phyloP scores from a whole-genome alignment of 2,113 vertebrate species.

The Anseranas semipalmata region DNA sequence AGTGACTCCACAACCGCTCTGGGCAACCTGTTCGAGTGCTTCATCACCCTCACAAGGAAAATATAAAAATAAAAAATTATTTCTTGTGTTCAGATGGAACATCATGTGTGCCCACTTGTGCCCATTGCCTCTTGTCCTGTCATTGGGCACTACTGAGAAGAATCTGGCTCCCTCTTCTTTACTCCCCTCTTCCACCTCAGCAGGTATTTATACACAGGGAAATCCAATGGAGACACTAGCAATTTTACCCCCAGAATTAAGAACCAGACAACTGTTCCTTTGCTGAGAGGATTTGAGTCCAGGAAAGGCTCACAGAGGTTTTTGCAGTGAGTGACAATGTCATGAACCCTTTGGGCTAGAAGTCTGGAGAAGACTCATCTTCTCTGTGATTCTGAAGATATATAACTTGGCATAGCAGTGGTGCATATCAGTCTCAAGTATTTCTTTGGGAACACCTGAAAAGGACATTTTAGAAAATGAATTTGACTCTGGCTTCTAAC shows the following conservation, averaged over 20 bases:
- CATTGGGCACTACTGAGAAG: neutral
- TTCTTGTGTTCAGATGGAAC: neutral
- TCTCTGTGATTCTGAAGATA: neutral
- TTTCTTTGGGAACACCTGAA: constrained; percentile 9
- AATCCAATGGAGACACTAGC: neutral
- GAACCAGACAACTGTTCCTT: neutral
- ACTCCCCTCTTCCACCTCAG: neutral
- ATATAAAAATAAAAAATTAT: neutral
- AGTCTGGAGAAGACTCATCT: neutral
- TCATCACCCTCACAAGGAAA: neutral
- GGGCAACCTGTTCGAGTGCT: neutral
- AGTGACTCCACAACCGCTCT: neutral
- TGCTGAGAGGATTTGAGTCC: neutral
- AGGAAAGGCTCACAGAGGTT: neutral
- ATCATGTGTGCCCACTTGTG: neutral
- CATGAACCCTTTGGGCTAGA: neutral
- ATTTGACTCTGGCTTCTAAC: constrained; percentile 45
- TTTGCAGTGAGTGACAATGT: neutral
- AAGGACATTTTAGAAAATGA: constrained; percentile 44
- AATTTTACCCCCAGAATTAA: neutral
- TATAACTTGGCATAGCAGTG: neutral
- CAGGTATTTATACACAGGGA: neutral
- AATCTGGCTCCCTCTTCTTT: neutral
- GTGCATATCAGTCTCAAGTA: neutral
- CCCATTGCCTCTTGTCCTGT: neutral